Evolutionary conservation across 2,113 vertebrate species (phyloP), one percentile per base, ranked within the genome.

Genomic region (Alligator sinensis): DNA sequence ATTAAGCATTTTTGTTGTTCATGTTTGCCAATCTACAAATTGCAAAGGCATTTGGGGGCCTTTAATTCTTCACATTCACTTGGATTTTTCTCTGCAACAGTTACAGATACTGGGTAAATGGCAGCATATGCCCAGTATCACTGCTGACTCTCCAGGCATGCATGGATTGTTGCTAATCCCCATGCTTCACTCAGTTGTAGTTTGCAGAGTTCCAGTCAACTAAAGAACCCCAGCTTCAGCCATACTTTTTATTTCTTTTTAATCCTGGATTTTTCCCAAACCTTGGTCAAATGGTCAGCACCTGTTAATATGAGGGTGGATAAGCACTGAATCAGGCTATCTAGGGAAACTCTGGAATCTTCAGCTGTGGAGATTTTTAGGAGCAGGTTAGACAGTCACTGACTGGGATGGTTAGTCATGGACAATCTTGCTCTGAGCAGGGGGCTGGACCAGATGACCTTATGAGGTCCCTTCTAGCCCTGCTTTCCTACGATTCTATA

Each of bases 101-200:
- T 25, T 88, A 54, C n/a, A 87, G 81, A 86, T 92, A 82, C 84
- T 91, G 61, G 70, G 66, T 76, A 84, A 86, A n/a, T 80, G 61
- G 85, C 64, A 85, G 55, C 68, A 77, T 79, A 24, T 60, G 81
- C 62, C 66, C 12, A 22, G 64, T 83, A 64, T 89, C 90, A 21
- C 4, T 81, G 38, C 76, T 95, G 82, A 77, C 84, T 90, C 97
- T 76, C 59, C 82, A 89, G 90, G 94, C 82, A 66, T 82, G 92
- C 74, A 25, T 77, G 87, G 66, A 80, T 77, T 91, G 83, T 9
- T 76, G 8, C 4, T 34, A 57, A 58, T 91, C 24, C 64, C 18
- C 4, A 6, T 90, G 28, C 70, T 70, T 93, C 89, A 18, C 70
- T 28, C 60, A 61, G n/a, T 61, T 81, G 27, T 54, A 74, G 25